Conservation (phyloP, 92 coral and sea anemone genomes). For the Actinostola sp. region DNA sequence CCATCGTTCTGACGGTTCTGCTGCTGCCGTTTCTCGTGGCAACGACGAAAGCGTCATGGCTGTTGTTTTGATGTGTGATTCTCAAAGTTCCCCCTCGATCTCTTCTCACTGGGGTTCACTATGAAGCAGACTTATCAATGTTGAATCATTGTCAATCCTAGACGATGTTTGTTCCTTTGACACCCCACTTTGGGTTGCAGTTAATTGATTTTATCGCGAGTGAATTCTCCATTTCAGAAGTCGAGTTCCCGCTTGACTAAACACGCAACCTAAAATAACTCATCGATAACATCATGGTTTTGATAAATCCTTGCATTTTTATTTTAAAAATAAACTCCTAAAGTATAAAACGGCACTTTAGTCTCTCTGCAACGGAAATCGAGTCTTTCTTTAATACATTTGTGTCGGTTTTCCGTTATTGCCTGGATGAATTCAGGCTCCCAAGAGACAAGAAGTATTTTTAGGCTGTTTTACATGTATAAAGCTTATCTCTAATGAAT, state of each 20-base stretch:
- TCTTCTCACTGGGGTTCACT: background rate
- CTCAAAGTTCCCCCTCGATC: background rate
- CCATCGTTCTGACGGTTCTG: background rate
- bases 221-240: background rate
- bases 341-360: background rate
- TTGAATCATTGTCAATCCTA: background rate
- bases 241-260: conserved; percentile 4
- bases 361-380: too few species aligned
- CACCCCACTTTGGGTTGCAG: background rate
- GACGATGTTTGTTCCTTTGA: background rate
- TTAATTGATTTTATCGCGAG: background rate
- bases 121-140: background rate
- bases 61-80: background rate
- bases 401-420: too few species aligned
- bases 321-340: background rate
- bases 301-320: background rate
- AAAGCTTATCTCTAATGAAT: too few species aligned
- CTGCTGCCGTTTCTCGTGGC: conserved; percentile 32
- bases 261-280: conserved; percentile 6
- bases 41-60: conserved; percentile 42
- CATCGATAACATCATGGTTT: background rate
- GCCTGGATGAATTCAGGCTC: too few species aligned
- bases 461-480: too few species aligned
- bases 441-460: too few species aligned
- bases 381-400: too few species aligned